Evolutionary conservation across 2,888 invertebrate species (phyloP).

Genomic region (Ectemnius continuus): DNA sequence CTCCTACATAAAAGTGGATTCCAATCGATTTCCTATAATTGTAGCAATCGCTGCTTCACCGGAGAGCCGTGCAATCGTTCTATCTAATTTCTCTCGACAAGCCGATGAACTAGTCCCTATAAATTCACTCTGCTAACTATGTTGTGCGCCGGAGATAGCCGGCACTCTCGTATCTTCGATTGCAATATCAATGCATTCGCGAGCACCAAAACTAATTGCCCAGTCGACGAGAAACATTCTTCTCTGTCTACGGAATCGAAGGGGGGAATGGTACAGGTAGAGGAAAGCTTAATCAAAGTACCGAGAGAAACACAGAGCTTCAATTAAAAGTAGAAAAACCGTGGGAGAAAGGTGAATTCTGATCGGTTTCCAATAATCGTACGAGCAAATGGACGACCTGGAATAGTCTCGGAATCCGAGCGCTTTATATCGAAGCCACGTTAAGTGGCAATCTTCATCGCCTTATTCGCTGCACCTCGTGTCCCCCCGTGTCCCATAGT

Average conservation of each 20-base stretch:
- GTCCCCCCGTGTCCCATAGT: neutral
- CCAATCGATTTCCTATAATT: slow-evolving; percentile 62
- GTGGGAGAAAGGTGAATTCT: slow-evolving; percentile 26
- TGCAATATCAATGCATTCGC: slow-evolving; percentile 25
- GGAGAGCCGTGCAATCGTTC: slow-evolving; percentile 49
- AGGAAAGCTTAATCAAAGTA: slow-evolving; percentile 47
- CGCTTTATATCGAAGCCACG: neutral
- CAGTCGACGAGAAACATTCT: too few species aligned
- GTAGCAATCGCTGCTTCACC: slow-evolving; percentile 52
- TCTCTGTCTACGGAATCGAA: neutral
- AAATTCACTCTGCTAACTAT: slow-evolving; percentile 40
- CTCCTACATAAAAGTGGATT: slow-evolving; percentile 48
- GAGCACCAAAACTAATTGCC: neutral
- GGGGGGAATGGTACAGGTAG: slow-evolving; percentile 36
- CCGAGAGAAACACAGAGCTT: slow-evolving; percentile 23
- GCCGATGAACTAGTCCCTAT: slow-evolving; percentile 28
- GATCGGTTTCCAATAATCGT: slow-evolving; percentile 48
- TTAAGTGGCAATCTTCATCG: slow-evolving; percentile 2
- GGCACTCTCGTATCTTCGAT: slow-evolving; percentile 37
- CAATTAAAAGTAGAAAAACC: slow-evolving; percentile 14
- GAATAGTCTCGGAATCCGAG: slow-evolving; percentile 10
- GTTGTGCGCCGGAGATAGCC: slow-evolving; percentile 22
- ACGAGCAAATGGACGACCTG: neutral
- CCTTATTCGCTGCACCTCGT: neutral
- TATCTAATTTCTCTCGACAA: slow-evolving; percentile 49